Conservation (phyloP, 2,797 vertebrate species). For the Capromys pilorides region DNA sequence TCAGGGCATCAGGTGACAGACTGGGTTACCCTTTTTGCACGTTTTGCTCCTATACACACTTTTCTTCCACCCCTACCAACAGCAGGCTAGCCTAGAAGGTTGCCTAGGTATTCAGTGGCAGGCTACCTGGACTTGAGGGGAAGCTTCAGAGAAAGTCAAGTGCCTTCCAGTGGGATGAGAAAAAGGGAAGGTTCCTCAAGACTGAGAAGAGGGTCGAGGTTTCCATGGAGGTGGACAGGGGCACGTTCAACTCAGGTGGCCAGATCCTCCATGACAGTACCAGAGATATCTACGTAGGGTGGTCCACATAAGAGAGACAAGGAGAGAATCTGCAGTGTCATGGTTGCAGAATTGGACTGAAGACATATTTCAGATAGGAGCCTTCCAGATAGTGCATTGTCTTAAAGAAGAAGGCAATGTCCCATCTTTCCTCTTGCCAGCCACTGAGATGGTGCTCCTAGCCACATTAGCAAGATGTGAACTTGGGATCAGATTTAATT, state of each 20-base stretch:
- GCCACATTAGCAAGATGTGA: background rate
- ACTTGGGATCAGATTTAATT: background rate
- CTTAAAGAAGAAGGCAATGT: background rate
- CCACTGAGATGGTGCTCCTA: background rate
- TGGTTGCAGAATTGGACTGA: background rate
- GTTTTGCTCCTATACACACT: background rate
- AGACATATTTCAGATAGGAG: background rate
- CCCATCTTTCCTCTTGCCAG: background rate
- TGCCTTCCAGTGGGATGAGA: background rate
- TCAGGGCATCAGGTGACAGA: background rate
- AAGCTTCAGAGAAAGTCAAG: background rate
- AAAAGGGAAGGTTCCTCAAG: background rate
- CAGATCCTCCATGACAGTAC: background rate
- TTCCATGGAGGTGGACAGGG: background rate
- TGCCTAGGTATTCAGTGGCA: background rate
- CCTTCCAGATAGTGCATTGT: background rate
- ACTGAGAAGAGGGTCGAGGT: rapidly evolving
- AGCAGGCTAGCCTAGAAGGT: background rate
- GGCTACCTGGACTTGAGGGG: too few relatives aligned
- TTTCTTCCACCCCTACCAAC: background rate
- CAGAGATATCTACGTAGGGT: too few relatives aligned
- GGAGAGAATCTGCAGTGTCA: background rate
- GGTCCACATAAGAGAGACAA: background rate
- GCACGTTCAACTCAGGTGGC: background rate
- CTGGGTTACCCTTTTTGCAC: background rate